Conservation (phyloP, 2,113 vertebrate genomes). For the Mormoops blainvillei region DNA sequence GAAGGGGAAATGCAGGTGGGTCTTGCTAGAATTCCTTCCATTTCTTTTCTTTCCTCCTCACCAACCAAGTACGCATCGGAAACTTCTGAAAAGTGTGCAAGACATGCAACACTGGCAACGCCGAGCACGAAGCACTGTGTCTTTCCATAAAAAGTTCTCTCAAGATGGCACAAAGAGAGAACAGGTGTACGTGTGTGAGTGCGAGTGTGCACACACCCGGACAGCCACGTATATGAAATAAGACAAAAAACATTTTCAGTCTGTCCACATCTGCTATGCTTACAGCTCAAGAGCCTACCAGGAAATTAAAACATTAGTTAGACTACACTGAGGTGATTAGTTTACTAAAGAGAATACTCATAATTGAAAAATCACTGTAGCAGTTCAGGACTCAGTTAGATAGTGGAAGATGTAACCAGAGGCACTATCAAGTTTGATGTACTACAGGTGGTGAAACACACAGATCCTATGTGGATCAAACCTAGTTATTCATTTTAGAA, state of each 20-base stretch:
- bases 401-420: slow-evolving; percentile 35
- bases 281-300: background rate
- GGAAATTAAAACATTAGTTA: background rate
- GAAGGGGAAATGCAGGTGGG: background rate
- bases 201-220: background rate
- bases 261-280: background rate
- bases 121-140: background rate
- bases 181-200: background rate
- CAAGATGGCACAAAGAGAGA: background rate
- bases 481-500: slow-evolving; percentile 54
- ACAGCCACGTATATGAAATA: background rate
- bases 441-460: background rate
- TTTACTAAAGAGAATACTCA: background rate
- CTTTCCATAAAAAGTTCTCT: background rate
- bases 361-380: background rate
- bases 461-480: background rate
- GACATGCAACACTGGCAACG: background rate
- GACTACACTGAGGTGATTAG: background rate
- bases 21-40: background rate
- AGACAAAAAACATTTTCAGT: background rate
- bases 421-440: slow-evolving; percentile 18
- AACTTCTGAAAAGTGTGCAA: background rate
- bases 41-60: background rate
- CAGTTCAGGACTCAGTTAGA: background rate
- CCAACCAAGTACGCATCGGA: background rate